Evolutionary conservation across 1,140 invertebrate species (phyloP), one percentile per base, ranked within the genome.

Genomic region (Drosophila azteca): DNA sequence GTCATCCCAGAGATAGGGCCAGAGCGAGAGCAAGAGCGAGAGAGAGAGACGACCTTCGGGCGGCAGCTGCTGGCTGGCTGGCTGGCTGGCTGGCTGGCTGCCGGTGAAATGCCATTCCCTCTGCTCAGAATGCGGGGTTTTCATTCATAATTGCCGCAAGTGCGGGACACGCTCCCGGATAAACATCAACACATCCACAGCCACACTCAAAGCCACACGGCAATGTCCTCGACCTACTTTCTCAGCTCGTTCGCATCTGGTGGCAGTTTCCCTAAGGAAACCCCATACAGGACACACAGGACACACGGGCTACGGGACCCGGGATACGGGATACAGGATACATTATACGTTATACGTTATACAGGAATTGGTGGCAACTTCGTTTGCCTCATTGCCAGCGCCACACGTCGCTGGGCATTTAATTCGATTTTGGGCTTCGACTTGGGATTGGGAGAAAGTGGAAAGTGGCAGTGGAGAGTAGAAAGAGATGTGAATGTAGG

Each of bases 91-190:
- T 24, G 22, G 22, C 22, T 26, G 24, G 24, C 24, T 60, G 61
- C 50, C 72, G 50, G 51, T 52, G 45, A 26, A 66, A 51, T 46
- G 51, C 50, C 61, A 22, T 58, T 55, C 49, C 26, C 26, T 59
- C 43, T 35, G 35, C 52, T 73, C 53, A 63, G 79, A 82, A 39
- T 39, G 17, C 17, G 17, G 35, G 79, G 61, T 82, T 77, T 87
- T 77, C 75, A 83, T 88, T 88, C 83, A 87, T 87, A 83, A 87
- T 87, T 82, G 78, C 74, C 58, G 51, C 66, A 57, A 29, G 61
- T 71, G 43, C 49, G 50, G 49, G 24, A 29, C 49, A 57, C 62
- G 11, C 8, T n/a, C 44, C 64, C 26, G 64, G 64, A 69, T 17
- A 17, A 15, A 17, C 64, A 69, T 24, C 31, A 31, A 45, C 45